phyloP scores from a whole-genome alignment of 2,113 vertebrate species.

The Mus pahari region DNA sequence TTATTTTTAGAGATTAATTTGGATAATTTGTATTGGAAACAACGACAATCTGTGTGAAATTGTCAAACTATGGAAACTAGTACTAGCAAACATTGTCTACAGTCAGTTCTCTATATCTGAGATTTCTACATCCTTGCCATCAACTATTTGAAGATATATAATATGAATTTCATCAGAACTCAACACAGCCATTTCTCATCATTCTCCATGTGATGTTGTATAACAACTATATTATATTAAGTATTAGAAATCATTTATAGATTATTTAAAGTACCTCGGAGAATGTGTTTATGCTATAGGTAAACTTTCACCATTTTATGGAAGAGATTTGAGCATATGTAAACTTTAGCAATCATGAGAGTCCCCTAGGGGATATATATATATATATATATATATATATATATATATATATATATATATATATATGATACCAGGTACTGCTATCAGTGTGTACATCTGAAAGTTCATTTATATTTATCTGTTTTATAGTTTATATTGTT shows the following conservation, averaged over 20 bases:
- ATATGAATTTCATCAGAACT: background rate
- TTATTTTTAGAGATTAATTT: background rate
- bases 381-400: too few species aligned
- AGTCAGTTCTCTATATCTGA: background rate
- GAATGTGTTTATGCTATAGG: background rate
- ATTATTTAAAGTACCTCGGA: background rate
- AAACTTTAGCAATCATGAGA: background rate
- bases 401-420: background rate
- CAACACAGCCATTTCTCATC: background rate
- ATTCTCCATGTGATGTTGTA: background rate
- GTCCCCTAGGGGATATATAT: background rate
- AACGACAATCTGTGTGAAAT: background rate
- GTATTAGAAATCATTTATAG: background rate
- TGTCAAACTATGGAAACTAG: background rate
- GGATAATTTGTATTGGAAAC: background rate
- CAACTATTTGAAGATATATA: background rate
- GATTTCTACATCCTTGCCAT: background rate
- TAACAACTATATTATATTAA: background rate
- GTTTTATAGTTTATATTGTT: background rate
- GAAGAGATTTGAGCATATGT: background rate
- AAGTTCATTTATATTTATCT: background rate
- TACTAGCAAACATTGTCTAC: background rate
- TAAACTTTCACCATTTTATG: background rate
- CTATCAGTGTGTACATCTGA: background rate
- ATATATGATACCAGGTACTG: background rate